Evolutionary conservation across 2,888 invertebrate species (phyloP), one percentile per base, ranked within the genome.

Genomic region (Frankliniella intonsa): DNA sequence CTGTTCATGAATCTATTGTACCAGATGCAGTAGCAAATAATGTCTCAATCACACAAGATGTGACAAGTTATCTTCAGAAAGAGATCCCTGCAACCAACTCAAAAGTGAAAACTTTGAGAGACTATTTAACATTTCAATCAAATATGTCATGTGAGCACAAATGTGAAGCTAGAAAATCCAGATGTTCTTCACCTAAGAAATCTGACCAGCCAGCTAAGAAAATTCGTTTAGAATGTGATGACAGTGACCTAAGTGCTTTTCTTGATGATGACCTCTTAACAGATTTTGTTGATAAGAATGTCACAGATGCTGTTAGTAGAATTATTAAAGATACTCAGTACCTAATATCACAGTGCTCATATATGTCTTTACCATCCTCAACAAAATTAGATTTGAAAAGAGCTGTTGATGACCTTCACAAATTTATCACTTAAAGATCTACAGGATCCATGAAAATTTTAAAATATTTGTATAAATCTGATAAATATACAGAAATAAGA

Each of bases 1-100:
- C 82, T n/a, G 50, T 69, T 19, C 83, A 83, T 80, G 83, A 82
- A 80, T n/a, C 79, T 10, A 83, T 83, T 50, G 79, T 83, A 7
- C 80, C 69, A 22, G n/a, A 81, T 17, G 50, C 82, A 12, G 83
- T 83, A n/a, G 38, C 50, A n/a, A 50, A 82, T 11, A 82, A 79
- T 25, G 49, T 22, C 49, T 17, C 69, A 17, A 38, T 82, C 0
- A 81, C 81, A 51, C 50, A 65, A n/a, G 62, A 81, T 51, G 65
- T 82, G 62, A 82, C 80, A 25, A 19, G n/a, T 14, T 83, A 83
- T 62, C 17, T 83, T n/a, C 83, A 83, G 80, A 83, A 80, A 27
- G 69, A 76, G 25, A 22, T 25, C 22, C 69, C 69, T 25, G 25
- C 25, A 25, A 12, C 25, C 11, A 12, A 76, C 9, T 76, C 69